Base-by-base conservation (phyloP, 2,797 vertebrate genomes). In the Gila robusta region DNA sequence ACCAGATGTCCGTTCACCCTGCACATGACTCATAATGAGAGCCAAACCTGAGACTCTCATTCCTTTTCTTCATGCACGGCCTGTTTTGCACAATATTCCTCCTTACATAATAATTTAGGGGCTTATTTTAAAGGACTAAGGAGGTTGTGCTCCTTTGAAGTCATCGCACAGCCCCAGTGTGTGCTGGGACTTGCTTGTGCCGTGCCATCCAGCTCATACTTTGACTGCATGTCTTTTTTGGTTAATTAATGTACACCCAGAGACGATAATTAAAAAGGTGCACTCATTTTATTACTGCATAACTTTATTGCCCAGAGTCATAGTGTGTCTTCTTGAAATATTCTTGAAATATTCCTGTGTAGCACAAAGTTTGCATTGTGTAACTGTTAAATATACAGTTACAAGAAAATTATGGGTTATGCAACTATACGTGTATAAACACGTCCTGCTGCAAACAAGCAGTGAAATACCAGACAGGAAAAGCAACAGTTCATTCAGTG, bases 1-100 rank as follows among this genome's bases (percentile, higher is more conserved):
- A 89, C 82, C 90, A 91, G 90, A 89, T 91, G 89, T 89, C 70
- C 21, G 62, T 69, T 64, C 66, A 28, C 59, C 56, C 86, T 79
- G 67, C 80, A 59, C 72, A 86, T 79, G 62, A 82, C 23, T 77
- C 21, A 54, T 76, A 83, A 74, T 84, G 28, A 78, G 81, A 86
- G 77, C 44, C 76, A 81, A 88, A 88, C 72, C 66, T 81, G 83
- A 41, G 69, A 19, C 62, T 64, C 66, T 88, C 77, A 81, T 32
- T 49, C 66, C 73, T 78, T 49, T 59, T 52, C 73, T 64, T 81
- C 62, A 49, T 70, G 66, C 85, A 52, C 52, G 26, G 74, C 23
- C 64, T 77, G 52, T 71, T 88, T 77, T 82, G 39, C 47, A 44
- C 23, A 78, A 73, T 73, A 81, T 72, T 86, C 39, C 54, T 84